Conservation (phyloP, 2,797 vertebrate species). For the Momotus momota region DNA sequence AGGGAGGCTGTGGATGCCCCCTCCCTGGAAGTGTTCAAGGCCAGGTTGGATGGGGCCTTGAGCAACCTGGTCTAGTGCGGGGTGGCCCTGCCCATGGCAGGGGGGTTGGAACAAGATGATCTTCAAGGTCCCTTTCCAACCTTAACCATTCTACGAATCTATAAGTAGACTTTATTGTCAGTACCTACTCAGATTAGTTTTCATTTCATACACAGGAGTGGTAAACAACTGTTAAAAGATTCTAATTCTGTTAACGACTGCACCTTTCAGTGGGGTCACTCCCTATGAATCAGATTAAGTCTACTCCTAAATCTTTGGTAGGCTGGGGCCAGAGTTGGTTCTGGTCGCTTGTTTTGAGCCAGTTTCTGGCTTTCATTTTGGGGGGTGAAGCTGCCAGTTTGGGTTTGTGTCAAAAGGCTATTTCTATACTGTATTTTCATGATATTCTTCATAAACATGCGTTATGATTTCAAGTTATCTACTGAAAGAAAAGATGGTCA, state of each 20-base stretch:
- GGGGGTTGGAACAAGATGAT: too few species aligned
- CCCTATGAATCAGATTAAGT: background rate
- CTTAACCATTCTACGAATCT: too few species aligned
- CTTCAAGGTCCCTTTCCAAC: too few species aligned
- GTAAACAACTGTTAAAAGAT: background rate
- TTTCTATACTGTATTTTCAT: background rate
- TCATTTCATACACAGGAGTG: background rate
- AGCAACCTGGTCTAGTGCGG: too few species aligned
- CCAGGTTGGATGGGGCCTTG: too few species aligned
- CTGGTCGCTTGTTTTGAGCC: background rate
- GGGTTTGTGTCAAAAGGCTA: background rate
- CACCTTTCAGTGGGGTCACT: background rate
- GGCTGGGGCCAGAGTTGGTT: background rate
- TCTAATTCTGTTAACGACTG: background rate
- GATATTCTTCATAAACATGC: background rate
- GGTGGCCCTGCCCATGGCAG: too few species aligned
- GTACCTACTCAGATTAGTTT: background rate
- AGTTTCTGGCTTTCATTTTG: background rate
- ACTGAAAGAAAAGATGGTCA: background rate
- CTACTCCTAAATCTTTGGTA: background rate
- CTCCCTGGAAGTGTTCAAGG: too few species aligned
- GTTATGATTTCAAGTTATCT: background rate
- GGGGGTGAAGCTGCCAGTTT: background rate
- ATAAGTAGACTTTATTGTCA: background rate
- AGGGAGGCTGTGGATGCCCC: too few species aligned